Conservation (phyloP, 2,113 vertebrate genomes). For the Gnathonemus echidnorhynchus region DNA sequence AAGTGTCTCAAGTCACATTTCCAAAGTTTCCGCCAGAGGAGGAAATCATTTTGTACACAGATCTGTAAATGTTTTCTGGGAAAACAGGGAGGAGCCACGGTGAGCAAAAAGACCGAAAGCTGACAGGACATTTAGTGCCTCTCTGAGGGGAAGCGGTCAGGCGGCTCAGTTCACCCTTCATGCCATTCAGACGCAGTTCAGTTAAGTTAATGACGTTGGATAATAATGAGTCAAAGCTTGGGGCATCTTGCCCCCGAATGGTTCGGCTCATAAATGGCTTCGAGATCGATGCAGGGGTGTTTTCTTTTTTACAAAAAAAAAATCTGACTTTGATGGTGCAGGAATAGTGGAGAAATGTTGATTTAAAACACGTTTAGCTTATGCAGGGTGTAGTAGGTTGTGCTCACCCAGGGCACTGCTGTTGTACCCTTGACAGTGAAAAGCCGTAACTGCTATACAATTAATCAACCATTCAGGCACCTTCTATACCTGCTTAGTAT, state of each 20-base stretch:
- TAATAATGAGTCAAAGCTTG: not conserved
- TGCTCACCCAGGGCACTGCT: not conserved
- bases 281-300: not conserved
- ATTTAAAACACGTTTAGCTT: not conserved
- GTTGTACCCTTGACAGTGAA: not conserved
- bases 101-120: not conserved
- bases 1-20: not conserved
- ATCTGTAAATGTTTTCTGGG: not conserved
- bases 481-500: not conserved
- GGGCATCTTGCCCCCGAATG: not conserved
- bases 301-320: not conserved
- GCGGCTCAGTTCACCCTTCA: not conserved
- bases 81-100: not conserved
- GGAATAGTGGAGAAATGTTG: not conserved
- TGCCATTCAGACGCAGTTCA: not conserved
- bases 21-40: not conserved
- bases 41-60: not conserved
- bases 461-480: not conserved
- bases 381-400: not conserved
- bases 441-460: not conserved
- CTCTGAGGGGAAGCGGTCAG: not conserved
- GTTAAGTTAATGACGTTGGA: not conserved
- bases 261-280: not conserved
- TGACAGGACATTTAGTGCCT: not conserved
- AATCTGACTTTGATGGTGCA: not conserved